Evolutionary conservation across 2,888 invertebrate genomes (phyloP).

Genomic region (Drosophila mercatorum): DNA sequence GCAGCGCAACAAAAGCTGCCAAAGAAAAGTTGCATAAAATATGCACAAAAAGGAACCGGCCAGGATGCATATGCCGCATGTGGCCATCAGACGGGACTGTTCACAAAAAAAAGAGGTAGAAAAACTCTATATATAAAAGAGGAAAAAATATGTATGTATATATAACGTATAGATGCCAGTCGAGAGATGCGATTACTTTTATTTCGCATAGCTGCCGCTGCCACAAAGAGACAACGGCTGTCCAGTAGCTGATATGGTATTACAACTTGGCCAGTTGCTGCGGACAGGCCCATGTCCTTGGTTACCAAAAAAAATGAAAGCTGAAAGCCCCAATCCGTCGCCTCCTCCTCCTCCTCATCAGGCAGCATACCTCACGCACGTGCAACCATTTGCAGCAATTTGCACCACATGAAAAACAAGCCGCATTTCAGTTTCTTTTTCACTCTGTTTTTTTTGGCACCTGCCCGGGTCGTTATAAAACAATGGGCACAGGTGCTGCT

Average conservation of each 20-base stretch:
- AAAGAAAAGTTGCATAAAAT: conserved; percentile 50
- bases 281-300: conserved; percentile 65
- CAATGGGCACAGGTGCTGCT: conserved; percentile 3
- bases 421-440: background rate
- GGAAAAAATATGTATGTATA: conserved; percentile 12
- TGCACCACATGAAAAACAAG: conserved; percentile 44
- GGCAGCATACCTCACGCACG: conserved; percentile 23
- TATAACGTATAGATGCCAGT: conserved; percentile 14
- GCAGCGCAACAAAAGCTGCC: conserved; percentile 34
- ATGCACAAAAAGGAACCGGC: conserved; percentile 38
- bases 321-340: background rate
- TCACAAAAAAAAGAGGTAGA: background rate
- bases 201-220: conserved; percentile 26
- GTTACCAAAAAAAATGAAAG: background rate
- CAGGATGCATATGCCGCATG: conserved; percentile 50
- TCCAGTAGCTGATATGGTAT: conserved; percentile 71
- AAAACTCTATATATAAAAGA: background rate
- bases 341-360: background rate
- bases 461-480: conserved; percentile 32
- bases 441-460: conserved; percentile 1
- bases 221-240: conserved; percentile 37
- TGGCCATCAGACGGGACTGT: conserved; percentile 25
- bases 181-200: conserved; percentile 38
- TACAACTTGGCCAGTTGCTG: conserved; percentile 73
- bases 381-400: conserved; percentile 66